Evolutionary conservation across 2,113 vertebrate species (phyloP), one percentile per base, ranked within the genome.

Genomic region (Halichoeres trimaculatus): DNA sequence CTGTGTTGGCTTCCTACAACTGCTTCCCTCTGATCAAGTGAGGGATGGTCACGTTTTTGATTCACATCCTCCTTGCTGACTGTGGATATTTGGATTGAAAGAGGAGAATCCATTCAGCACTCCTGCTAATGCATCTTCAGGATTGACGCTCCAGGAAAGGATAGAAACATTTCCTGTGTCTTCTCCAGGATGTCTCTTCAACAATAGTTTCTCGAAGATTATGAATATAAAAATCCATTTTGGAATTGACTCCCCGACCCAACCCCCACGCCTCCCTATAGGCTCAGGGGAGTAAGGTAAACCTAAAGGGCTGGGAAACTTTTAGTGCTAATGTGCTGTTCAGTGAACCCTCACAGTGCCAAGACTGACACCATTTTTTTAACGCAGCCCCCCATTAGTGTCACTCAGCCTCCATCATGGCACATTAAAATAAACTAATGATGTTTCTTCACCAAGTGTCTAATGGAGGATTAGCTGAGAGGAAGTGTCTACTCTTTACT

Each of bases 351-450:
- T 92, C 81, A 85, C 85, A 40, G 77, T 69, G 87, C 74, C 84
- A 69, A 91, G 87, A 93, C 89, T 93, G 89, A 93, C 91, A 90
- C 86, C 70, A 86, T 90, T 90, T 93, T n/a, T 91, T 92, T 90
- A 90, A 45, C 68, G 36, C 64, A 53, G 70, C 62, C 73, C 77
- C 85, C 89, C 86, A 93, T 94, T 94, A 93, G 88, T 92, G 92
- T 90, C 91, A 92, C 79, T 91, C 92, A 92, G 80, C 78, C 83
- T 88, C 86, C 84, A 91, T 90, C 51, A 86, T 74, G 45, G 74
- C 85, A 89, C 90, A 89, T 93, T 93, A 90, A 90, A 94, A 91
- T 89, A 91, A 93, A 92, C 89, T 88, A 91, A 91, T 90, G 85
- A 87, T 85, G 79, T 89, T 89, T 91, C 86, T 82, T 79, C 79